A percentile compares a stretch with the other conserved stretches of the same genome.
Conservation (phyloP, 2,888 invertebrate species). For the Aphodius granarius region DNA sequence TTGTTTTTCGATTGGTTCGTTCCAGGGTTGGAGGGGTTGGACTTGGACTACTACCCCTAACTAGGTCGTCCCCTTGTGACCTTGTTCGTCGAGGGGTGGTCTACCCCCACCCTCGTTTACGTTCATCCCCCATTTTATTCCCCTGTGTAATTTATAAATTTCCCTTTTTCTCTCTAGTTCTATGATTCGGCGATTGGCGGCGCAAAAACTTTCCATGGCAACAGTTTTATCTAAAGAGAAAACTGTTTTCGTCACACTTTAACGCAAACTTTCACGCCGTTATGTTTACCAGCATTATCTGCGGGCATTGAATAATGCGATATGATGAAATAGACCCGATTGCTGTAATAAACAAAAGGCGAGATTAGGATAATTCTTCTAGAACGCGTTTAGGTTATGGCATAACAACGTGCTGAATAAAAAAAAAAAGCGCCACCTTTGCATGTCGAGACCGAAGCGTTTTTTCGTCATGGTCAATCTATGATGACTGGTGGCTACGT, state of each 20-base stretch:
- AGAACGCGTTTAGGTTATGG: neutral
- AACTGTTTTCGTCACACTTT: slow-evolving; percentile 30
- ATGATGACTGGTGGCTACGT: neutral
- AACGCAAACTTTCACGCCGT: slow-evolving; percentile 17
- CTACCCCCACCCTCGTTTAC: slow-evolving; percentile 22
- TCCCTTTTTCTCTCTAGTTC: neutral
- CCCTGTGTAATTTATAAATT: neutral
- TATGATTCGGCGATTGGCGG: slow-evolving; percentile 19
- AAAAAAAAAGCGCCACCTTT: neutral
- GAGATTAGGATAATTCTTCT: neutral
- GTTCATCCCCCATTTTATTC: neutral
- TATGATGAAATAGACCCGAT: neutral
- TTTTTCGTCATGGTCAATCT: neutral
- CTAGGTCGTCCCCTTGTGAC: slow-evolving; percentile 33
- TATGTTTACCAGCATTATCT: neutral
- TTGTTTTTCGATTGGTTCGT: neutral
- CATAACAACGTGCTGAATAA: neutral
- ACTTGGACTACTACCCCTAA: slow-evolving; percentile 32
- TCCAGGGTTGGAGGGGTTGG: slow-evolving; percentile 2
- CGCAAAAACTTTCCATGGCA: slow-evolving; percentile 42
- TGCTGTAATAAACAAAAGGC: neutral
- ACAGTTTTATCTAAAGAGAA: slow-evolving; percentile 39
- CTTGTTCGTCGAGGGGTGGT: slow-evolving; percentile 30
- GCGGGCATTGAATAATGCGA: neutral
- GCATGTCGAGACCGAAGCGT: neutral